Conservation (phyloP, 2,797 vertebrate genomes). For the Lemur catta region DNA sequence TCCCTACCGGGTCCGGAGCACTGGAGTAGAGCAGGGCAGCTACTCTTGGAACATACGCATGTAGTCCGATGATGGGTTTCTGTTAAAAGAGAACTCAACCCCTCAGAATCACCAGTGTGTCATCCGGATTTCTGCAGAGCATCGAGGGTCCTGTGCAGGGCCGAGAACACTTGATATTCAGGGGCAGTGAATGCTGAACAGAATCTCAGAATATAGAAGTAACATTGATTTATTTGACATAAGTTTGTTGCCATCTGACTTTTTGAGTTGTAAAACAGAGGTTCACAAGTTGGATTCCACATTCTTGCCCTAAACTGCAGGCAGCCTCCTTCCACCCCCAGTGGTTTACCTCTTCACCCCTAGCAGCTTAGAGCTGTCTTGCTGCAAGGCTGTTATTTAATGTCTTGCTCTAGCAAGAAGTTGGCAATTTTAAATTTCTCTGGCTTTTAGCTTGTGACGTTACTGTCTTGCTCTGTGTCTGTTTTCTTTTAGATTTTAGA, state of each 20-base stretch:
- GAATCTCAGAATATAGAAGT: conserved; percentile 30
- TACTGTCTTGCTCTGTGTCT: conserved; percentile 68
- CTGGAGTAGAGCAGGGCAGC: background rate
- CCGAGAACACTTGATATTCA: background rate
- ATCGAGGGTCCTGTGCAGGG: background rate
- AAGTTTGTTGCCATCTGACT: conserved; percentile 30
- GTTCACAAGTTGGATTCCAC: conserved; percentile 35
- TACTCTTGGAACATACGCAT: background rate
- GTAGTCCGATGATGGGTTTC: background rate
- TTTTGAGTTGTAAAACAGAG: conserved; percentile 54
- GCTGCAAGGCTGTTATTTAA: conserved; percentile 53
- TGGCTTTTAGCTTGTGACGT: conserved; percentile 61
- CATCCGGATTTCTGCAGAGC: background rate
- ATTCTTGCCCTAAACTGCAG: conserved; percentile 40
- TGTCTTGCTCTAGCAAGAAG: conserved; percentile 62
- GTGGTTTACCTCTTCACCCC: background rate
- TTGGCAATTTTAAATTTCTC: conserved; percentile 76
- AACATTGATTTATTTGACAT: conserved; percentile 46
- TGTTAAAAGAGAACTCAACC: background rate
- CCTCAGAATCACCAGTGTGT: background rate
- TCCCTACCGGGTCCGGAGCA: background rate
- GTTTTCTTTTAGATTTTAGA: conserved; percentile 64
- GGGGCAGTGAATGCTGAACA: background rate
- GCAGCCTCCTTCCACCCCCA: background rate
- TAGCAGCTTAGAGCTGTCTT: conserved; percentile 51